Evolutionary conservation across 2,113 vertebrate genomes (phyloP).

Genomic region (Tenrec ecaudatus): DNA sequence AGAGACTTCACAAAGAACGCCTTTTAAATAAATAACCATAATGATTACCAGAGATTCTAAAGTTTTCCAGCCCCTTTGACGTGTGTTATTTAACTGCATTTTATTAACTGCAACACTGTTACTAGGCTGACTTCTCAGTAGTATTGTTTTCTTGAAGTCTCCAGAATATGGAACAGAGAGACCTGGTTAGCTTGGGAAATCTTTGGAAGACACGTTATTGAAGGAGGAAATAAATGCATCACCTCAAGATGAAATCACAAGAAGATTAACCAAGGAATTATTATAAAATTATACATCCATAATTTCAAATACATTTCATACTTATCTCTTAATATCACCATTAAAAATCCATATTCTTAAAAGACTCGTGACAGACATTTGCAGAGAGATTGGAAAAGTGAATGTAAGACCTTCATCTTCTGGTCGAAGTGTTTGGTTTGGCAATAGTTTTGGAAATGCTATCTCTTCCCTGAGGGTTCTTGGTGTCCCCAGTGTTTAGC

Average conservation of each 20-base stretch:
- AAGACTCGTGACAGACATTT: background rate
- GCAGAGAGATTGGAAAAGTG: background rate
- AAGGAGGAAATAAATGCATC: background rate
- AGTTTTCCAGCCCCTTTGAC: background rate
- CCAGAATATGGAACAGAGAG: background rate
- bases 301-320: background rate
- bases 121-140: background rate
- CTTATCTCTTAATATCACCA: background rate
- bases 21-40: background rate
- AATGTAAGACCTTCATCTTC: background rate
- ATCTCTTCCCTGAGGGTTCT: background rate
- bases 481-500: background rate
- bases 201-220: background rate
- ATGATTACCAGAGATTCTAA: background rate
- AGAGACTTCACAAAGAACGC: background rate
- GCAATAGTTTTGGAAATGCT: background rate
- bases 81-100: background rate
- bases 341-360: background rate
- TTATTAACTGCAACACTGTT: background rate
- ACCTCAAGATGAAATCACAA: background rate
- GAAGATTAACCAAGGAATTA: background rate
- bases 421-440: slow-evolving; percentile 3
- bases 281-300: background rate
- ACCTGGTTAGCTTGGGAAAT: background rate
- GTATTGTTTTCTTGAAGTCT: background rate